Base-by-base conservation (phyloP, 2,888 invertebrate genomes). In the Epistrophe eligans region DNA sequence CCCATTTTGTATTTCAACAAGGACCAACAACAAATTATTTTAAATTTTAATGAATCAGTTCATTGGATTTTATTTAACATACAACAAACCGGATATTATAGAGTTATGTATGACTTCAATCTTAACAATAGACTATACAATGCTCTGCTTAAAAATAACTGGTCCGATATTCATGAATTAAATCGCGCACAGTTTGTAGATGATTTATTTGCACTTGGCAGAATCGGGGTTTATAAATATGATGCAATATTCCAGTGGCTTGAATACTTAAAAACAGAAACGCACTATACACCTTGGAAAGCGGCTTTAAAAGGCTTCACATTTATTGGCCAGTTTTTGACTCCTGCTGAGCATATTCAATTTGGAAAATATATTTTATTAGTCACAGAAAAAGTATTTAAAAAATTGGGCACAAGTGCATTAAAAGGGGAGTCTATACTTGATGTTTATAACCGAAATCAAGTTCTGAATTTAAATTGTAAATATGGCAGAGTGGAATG, bases 121-220 rank as follows among this genome's bases (percentile, higher is more conserved):
- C 95, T 95, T 89, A 96, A 96, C 95, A 4, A 62, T 0, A 73
- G 67, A 0, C 77, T 92, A 4, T 71, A 88, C 11, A 6, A 28
- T 0, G 91, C 91, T 4, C 77, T 92, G 3, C 19, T 48, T 2
- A 38, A 73, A 19, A 4, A 60, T 0, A 76, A 87, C 2, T 90
- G 90, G 84, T 90, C 89, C 40, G 88, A 82, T 4, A 90, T 92
- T 28, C 89, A 90, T 15, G 89, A 89, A 7, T 89, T 95, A 10
- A 97, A 96, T 92, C 94, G 97, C 57, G 97, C 96, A 0, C 96
- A 97, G 81, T 90, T 96, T 7, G 92, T 98, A 0, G 96, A 97
- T 89, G 98, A 98, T 91, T 93, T 95, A 6, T 94, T 95, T 85
- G 95, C 94, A 88, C 91, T 96, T 73, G 96, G 95, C 6, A 93